Conservation (phyloP, 2,888 invertebrate genomes). For the Eudasyphora cyanicolor region DNA sequence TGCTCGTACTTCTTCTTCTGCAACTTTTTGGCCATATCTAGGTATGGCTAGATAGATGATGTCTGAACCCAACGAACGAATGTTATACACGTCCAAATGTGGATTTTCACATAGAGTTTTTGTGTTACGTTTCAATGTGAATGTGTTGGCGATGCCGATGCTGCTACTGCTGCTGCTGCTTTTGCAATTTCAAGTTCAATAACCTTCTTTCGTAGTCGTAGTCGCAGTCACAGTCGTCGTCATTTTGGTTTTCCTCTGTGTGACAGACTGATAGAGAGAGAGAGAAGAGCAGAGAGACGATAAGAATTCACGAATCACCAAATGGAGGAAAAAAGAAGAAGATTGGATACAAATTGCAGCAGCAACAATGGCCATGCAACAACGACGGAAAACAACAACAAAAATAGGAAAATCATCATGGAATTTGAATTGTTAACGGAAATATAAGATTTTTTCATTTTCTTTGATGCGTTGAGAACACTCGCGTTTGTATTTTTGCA, state of each 20-base stretch:
- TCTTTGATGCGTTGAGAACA: too few relatives aligned
- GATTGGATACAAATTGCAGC: conserved; percentile 18
- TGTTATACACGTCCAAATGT: too few relatives aligned
- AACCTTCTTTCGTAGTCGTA: conserved; percentile 60
- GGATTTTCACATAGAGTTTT: too few relatives aligned
- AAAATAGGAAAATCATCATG: not conserved
- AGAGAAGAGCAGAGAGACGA: not conserved
- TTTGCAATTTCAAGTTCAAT: conserved; percentile 63
- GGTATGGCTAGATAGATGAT: conserved; percentile 52
- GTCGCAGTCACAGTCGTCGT: too few relatives aligned
- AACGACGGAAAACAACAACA: conserved; percentile 20
- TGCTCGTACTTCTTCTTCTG: conserved; percentile 36
- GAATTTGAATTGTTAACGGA: not conserved
- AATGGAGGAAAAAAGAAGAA: not conserved
- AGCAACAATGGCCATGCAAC: conserved; percentile 11
- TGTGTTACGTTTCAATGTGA: conserved; percentile 7
- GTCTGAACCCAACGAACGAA: conserved; percentile 42
- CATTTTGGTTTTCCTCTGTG: conserved; percentile 41
- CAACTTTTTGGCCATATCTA: conserved; percentile 62
- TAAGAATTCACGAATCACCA: conserved; percentile 8
- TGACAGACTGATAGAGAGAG: conserved; percentile 24
- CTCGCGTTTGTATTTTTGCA: too few relatives aligned
- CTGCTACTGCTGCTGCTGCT: conserved; percentile 24
- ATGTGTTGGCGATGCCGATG: conserved; percentile 34
- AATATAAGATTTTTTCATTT: too few relatives aligned